phyloP scores from a whole-genome alignment of 2,888 invertebrate genomes.

The Tolmerus cingulatus region DNA sequence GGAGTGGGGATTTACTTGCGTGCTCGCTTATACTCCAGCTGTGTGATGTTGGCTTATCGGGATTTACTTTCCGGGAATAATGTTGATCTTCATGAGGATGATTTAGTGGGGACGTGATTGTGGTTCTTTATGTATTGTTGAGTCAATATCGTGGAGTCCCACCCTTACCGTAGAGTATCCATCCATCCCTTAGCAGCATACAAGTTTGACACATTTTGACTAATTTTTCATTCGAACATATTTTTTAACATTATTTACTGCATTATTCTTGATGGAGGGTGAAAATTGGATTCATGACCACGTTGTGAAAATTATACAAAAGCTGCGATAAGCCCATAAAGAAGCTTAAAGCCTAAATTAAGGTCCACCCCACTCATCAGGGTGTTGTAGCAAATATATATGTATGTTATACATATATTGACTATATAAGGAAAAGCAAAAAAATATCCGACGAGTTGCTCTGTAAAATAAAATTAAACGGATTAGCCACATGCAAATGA shows the following conservation, averaged over 20 bases:
- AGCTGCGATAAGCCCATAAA: neutral
- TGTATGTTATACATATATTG: neutral
- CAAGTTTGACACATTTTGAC: constrained; percentile 19
- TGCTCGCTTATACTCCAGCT: constrained; percentile 9
- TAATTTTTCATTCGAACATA: constrained; percentile 19
- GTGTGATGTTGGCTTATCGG: constrained; percentile 34
- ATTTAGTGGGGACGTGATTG: constrained; percentile 38
- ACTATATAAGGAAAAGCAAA: neutral
- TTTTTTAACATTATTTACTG: neutral
- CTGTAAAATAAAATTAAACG: constrained; percentile 14
- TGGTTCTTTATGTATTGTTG: constrained; percentile 17
- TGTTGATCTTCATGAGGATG: constrained; percentile 36
- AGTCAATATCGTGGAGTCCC: neutral
- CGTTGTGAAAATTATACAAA: neutral
- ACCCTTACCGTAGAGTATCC: neutral
- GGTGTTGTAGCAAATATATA: neutral
- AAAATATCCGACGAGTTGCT: neutral
- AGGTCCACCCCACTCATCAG: neutral
- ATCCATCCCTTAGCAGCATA: neutral
- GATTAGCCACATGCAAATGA: constrained; percentile 32
- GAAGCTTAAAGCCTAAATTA: neutral
- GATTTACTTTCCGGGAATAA: constrained; percentile 35
- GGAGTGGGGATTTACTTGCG: neutral
- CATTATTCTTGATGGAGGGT: neutral
- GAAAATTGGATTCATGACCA: neutral